Percentiles rank a stretch among this genome's conserved stretches.
These are phyloP conservation scores for Magallana angulata DNA, from an alignment of 1,140 invertebrate genomes.

Conservation along the genomic window DNA sequence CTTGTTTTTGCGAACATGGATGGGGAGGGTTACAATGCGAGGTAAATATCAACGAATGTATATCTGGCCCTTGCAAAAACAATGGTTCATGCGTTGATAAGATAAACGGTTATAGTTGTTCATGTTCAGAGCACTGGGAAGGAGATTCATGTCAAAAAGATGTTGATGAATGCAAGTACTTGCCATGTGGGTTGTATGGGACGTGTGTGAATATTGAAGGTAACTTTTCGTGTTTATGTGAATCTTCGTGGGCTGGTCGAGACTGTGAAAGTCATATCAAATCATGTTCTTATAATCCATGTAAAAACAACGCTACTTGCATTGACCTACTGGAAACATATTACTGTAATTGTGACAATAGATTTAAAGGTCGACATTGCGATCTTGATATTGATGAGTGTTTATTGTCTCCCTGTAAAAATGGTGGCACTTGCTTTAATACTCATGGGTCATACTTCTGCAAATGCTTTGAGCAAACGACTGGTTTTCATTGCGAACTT, in stretches of 20 bases:
- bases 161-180: not conserved
- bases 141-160: slow-evolving; percentile 27
- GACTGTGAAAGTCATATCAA: slow-evolving; percentile 20
- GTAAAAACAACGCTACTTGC: slow-evolving; percentile 37
- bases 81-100: not conserved
- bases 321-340: slow-evolving; percentile 9
- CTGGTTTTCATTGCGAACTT: slow-evolving; percentile 44
- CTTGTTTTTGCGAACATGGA: not conserved
- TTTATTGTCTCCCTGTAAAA: slow-evolving; percentile 39
- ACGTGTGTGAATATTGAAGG: not conserved
- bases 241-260: not conserved
- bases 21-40: not conserved
- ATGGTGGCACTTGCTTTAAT: slow-evolving; percentile 49
- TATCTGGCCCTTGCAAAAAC: not conserved
- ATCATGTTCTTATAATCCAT: not conserved
- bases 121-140: not conserved
- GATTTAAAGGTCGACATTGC: slow-evolving; percentile 29
- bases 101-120: not conserved
- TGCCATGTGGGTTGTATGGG: not conserved
- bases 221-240: slow-evolving; percentile 24
- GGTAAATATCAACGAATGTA: not conserved
- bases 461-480: slow-evolving; percentile 44
- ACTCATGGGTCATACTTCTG: slow-evolving; percentile 37
- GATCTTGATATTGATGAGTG: slow-evolving; percentile 14
- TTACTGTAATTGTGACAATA: not conserved